phyloP scores from a whole-genome alignment of 2,888 invertebrate species.

The Dasypolia templi region DNA sequence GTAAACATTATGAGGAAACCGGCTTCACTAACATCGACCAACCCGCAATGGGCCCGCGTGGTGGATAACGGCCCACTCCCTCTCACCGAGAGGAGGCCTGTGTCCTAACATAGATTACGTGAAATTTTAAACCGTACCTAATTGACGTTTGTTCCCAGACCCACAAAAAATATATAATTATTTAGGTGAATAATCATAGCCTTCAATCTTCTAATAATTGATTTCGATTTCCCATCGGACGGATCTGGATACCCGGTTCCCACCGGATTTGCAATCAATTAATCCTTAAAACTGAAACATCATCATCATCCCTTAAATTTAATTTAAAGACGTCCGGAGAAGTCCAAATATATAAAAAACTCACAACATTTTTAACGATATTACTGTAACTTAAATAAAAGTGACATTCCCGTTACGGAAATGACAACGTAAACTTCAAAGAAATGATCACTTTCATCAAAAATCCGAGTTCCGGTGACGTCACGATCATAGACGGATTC shows the following conservation, averaged over 20 bases:
- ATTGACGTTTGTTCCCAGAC: not conserved
- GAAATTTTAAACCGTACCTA: too few species aligned
- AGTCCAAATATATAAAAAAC: not conserved
- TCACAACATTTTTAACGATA: slow-evolving; percentile 5
- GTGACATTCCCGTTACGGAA: slow-evolving; percentile 43
- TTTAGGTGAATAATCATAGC: not conserved
- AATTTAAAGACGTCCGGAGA: not conserved
- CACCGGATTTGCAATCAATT: not conserved
- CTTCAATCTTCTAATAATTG: not conserved
- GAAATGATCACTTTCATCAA: slow-evolving; percentile 24
- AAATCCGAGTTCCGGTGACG: slow-evolving; percentile 39
- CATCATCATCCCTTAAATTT: too few species aligned
- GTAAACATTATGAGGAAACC: too few species aligned
- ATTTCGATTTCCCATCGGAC: too few species aligned
- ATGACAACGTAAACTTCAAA: slow-evolving; percentile 56
- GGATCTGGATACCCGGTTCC: too few species aligned
- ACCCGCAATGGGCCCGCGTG: too few species aligned
- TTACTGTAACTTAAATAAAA: slow-evolving; percentile 21
- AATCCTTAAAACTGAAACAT: not conserved
- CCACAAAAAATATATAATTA: not conserved
- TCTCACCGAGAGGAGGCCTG: too few species aligned
- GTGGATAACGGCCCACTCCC: too few species aligned
- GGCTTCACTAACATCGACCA: too few species aligned
- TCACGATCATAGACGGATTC: slow-evolving; percentile 14
- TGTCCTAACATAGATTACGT: too few species aligned